Conservation (phyloP, 64 coral and sea anemone species). For the Dendrophyllia cribrosa region DNA sequence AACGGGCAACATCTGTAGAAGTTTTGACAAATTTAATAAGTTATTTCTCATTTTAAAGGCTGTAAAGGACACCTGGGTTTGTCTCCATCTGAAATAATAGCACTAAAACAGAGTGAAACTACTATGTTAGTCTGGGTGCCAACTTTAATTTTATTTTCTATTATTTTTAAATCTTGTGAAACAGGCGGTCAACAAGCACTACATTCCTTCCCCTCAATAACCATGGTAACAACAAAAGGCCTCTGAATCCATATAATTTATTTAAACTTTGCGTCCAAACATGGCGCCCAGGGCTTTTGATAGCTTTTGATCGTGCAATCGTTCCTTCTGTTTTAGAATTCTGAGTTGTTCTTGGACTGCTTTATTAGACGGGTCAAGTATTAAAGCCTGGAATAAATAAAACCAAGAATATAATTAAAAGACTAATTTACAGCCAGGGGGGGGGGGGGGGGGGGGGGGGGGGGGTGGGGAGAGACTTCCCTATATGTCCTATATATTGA, state of each 20-base stretch:
- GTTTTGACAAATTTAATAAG: too few relatives aligned
- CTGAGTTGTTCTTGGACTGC: conserved; percentile 31
- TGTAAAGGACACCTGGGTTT: too few relatives aligned
- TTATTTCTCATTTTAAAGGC: too few relatives aligned
- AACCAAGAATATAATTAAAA: not conserved
- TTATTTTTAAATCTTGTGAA: too few relatives aligned
- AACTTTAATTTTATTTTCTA: too few relatives aligned
- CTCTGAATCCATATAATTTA: not conserved
- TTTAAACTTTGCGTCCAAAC: conserved; percentile 37
- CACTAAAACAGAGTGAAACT: too few relatives aligned
- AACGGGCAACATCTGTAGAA: too few relatives aligned
- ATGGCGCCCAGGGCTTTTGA: conserved; percentile 18
- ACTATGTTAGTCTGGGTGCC: too few relatives aligned
- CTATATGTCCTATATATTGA: too few relatives aligned
- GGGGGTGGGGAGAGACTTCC: too few relatives aligned
- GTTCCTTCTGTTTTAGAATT: conserved; percentile 28
- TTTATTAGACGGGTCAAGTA: not conserved
- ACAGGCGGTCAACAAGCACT: too few relatives aligned
- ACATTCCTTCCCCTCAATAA: not conserved
- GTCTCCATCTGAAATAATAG: too few relatives aligned
- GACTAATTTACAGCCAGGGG: not conserved
- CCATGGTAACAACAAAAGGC: not conserved
- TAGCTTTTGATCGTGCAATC: conserved; percentile 6
- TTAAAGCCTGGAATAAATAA: conserved; percentile 5
- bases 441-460: not conserved